Evolutionary conservation across 2,888 invertebrate genomes (phyloP), one percentile per base, ranked within the genome.

Genomic region (Rhorus exstirpatorius): DNA sequence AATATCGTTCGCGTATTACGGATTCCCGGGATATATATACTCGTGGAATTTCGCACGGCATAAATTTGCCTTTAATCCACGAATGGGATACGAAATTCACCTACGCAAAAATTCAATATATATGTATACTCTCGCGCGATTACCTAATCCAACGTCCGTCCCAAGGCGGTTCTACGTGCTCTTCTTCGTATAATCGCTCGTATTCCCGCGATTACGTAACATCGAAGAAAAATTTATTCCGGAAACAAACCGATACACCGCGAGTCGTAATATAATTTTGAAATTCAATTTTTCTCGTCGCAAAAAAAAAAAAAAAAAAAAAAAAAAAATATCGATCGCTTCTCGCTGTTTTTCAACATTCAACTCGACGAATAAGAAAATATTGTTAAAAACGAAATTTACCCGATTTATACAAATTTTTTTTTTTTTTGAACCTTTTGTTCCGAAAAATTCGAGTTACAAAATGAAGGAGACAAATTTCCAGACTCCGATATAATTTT

Each of bases 71-170:
- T 65, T 38, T 41, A 65, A 72, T 79, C 26, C 58, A 14, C 38
- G 46, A 65, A 65, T 46, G 53, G n/a, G 21, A 46, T 49, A 24
- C 12, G 49, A 49, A 49, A 71, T 58, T 24, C 31, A 35, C n/a
- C 53, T 35, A 65, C 35, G 65, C 72, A 38, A 72, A 72, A 46
- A 12, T 35, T 0, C 44, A 53, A 14, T 46, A 14, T 26, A 17
- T 65, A 12, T 14, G n/a, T 6, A 31, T 31, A 1, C 4, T 6
- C n/a, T 68, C 53, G n/a, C 24, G 61, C 67, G 17, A 58, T 79
- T 79, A 79, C 61, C 44, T 79, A 74, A 79, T 79, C 24, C 60
- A 17, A 17, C 26, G 44, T 61, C 35, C 67, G 67, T 21, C 53
- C 53, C 44, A 44, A 14, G 46, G 12, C 46, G 24, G 19, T 61